A percentile compares a stretch with the other conserved stretches of the same genome.
phyloP scores from a whole-genome alignment of 2,888 invertebrate species.

The Tenthredo notha region DNA sequence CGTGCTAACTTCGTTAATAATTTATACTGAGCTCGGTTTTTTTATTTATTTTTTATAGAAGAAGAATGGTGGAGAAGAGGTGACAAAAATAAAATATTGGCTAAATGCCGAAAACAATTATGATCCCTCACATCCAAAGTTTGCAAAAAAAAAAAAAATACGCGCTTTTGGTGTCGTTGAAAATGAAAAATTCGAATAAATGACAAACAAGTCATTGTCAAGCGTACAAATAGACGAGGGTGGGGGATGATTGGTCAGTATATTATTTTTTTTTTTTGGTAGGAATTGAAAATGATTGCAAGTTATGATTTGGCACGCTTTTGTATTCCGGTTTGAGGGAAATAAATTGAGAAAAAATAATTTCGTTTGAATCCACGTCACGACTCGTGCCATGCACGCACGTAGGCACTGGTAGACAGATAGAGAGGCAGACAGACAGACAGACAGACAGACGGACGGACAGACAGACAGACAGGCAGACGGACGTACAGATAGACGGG shows the following conservation, averaged over 20 bases:
- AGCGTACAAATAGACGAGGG: background rate
- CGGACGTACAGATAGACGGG: slow-evolving; percentile 8
- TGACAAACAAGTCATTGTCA: slow-evolving; percentile 42
- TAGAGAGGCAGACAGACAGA: slow-evolving; percentile 8
- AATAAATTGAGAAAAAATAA: slow-evolving; percentile 32
- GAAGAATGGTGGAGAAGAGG: background rate
- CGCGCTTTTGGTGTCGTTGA: background rate
- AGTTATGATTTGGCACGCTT: slow-evolving; percentile 50
- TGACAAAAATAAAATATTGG: background rate
- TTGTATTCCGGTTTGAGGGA: slow-evolving; percentile 12
- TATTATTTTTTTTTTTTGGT: background rate
- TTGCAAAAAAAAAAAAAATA: background rate
- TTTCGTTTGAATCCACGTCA: slow-evolving; percentile 45
- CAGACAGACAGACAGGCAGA: background rate
- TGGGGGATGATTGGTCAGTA: background rate
- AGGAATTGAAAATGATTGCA: slow-evolving; percentile 12
- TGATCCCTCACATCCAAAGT: background rate
- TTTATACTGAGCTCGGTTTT: too few species aligned
- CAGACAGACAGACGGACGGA: background rate
- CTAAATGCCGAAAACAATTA: background rate
- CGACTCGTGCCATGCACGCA: slow-evolving; percentile 38
- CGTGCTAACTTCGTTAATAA: too few species aligned
- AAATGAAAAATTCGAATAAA: slow-evolving; percentile 14
- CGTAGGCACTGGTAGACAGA: slow-evolving; percentile 7
- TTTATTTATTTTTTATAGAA: background rate